phyloP scores from a whole-genome alignment of 2,888 invertebrate species.

The Hypolimnas misippus region DNA sequence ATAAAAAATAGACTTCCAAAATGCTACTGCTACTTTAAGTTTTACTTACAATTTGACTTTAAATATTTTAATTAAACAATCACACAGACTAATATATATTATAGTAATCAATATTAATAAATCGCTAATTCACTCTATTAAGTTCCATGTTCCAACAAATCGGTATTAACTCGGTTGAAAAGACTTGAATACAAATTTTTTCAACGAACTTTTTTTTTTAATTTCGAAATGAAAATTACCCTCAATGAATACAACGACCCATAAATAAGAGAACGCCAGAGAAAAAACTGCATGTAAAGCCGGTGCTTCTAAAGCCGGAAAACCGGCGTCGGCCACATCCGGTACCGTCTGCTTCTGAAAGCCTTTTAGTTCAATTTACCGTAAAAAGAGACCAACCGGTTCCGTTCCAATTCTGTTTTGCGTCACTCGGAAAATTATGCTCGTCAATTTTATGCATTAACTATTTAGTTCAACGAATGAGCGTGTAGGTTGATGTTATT shows the following conservation, averaged over 20 bases:
- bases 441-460: constrained; percentile 42
- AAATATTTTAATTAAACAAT: too few species aligned
- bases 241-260: constrained; percentile 33
- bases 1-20: too few species aligned
- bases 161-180: constrained; percentile 4
- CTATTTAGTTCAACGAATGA: neutral
- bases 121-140: neutral
- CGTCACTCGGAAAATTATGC: constrained; percentile 63
- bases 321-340: constrained; percentile 72
- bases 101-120: neutral
- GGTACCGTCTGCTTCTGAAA: constrained; percentile 67
- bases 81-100: too few species aligned
- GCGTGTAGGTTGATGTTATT: neutral
- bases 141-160: neutral
- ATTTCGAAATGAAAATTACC: constrained; percentile 23
- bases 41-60: too few species aligned
- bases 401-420: constrained; percentile 57
- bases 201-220: neutral
- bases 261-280: constrained; percentile 56
- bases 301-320: constrained; percentile 64
- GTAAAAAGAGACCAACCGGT: constrained; percentile 65
- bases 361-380: constrained; percentile 81
- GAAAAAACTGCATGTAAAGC: constrained; percentile 60
- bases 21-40: too few species aligned
- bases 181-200: constrained; percentile 1